Conservation (phyloP, 1,140 invertebrate species). For the Liolophura sinensis region DNA sequence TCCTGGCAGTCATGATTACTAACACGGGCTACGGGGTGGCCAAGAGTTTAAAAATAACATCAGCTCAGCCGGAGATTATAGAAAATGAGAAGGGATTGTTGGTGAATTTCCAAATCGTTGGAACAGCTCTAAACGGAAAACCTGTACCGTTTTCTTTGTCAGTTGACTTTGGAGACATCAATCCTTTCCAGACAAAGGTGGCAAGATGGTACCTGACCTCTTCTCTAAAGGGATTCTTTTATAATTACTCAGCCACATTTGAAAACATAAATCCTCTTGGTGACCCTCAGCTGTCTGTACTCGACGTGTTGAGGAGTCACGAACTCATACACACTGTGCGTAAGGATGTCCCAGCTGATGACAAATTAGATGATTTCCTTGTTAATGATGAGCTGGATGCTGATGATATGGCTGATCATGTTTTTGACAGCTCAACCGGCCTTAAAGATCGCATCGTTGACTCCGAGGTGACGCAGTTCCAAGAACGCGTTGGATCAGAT, state of each 20-base stretch:
- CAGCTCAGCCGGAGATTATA: conserved; percentile 37
- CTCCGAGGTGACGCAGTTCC: conserved; percentile 4
- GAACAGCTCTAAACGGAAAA: conserved; percentile 21
- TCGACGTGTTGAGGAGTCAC: conserved; percentile 28
- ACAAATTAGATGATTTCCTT: conserved; percentile 30
- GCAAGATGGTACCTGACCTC: conserved; percentile 34
- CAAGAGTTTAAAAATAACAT: conserved; percentile 28
- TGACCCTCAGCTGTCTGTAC: conserved; percentile 33
- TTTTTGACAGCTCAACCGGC: conserved; percentile 29
- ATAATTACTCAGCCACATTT: conserved; percentile 35
- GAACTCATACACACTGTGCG: conserved; percentile 30
- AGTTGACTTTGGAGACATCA: conserved; percentile 33
- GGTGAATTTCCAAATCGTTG: conserved; percentile 34
- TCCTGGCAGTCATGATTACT: conserved; percentile 27
- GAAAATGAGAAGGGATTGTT: conserved; percentile 40
- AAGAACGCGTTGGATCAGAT: background rate
- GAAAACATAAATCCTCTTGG: conserved; percentile 36
- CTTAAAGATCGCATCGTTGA: conserved; percentile 11
- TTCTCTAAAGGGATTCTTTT: conserved; percentile 28
- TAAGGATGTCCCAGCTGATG: conserved; percentile 19
- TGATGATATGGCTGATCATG: conserved; percentile 22
- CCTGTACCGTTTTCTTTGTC: conserved; percentile 23
- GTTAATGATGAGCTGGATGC: conserved; percentile 23
- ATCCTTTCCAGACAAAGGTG: conserved; percentile 25
- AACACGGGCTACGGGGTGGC: conserved; percentile 34